A percentile compares a stretch with the other conserved stretches of the same genome.
These are phyloP conservation scores for Stenurella melanura DNA, from an alignment of 2,888 invertebrate genomes.

Conservation along the genomic window DNA sequence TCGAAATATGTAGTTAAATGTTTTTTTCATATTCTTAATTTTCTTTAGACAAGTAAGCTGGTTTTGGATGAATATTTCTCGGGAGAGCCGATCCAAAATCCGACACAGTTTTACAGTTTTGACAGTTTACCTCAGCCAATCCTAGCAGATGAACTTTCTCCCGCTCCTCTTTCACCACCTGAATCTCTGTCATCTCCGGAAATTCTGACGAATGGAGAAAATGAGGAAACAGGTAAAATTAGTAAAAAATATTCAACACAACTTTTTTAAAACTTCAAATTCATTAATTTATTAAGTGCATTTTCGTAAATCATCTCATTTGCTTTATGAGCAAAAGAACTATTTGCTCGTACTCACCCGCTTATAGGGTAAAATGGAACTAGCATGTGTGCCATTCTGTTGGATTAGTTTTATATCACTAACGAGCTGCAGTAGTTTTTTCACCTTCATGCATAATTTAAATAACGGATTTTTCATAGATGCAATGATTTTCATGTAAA, in stretches of 20 bases:
- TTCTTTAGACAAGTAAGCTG: conserved; percentile 86
- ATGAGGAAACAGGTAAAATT: conserved; percentile 46
- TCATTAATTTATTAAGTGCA: background rate
- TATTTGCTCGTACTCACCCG: background rate
- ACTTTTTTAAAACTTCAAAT: background rate
- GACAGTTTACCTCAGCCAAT: conserved; percentile 71
- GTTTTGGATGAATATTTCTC: conserved; percentile 90
- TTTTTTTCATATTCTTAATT: conserved; percentile 25
- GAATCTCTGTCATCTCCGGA: conserved; percentile 68
- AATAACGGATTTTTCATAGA: too few relatives aligned
- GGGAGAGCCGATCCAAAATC: conserved; percentile 71
- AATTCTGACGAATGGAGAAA: conserved; percentile 58
- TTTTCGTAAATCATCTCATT: background rate
- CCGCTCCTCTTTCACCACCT: conserved; percentile 67
- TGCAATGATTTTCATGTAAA: too few relatives aligned
- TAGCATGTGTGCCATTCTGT: too few relatives aligned
- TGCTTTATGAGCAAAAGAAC: background rate
- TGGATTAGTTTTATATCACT: too few relatives aligned
- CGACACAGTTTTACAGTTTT: conserved; percentile 71
- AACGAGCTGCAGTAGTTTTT: too few relatives aligned
- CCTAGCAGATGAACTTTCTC: conserved; percentile 60
- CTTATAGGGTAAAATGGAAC: too few relatives aligned
- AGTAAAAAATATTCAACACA: background rate
- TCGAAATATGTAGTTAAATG: too few relatives aligned
- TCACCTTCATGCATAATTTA: too few relatives aligned